Base-by-base conservation (phyloP, 1,140 invertebrate species). In the Dendrolimus kikuchii region DNA sequence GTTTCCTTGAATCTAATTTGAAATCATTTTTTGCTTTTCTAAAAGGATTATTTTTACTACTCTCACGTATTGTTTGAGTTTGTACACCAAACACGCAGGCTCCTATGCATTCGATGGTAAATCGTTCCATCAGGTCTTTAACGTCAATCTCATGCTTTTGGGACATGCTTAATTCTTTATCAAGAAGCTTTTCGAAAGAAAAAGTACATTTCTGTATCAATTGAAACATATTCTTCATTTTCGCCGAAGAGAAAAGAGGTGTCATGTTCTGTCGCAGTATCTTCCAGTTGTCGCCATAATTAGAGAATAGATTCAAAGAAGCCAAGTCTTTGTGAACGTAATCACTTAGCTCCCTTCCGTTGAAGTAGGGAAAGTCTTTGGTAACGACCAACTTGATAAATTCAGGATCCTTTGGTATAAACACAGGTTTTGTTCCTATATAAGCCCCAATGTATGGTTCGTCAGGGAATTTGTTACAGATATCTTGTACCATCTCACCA, bases 181-280 rank as follows among this genome's bases (percentile, higher is more conserved):
- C 59, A 0, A 89, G 50, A 4, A 77, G 51, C 4, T 58, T 51
- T 10, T 77, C 71, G 2, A 91, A 62, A 36, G 80, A 64, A 0
- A 74, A 38, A 0, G 68, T 63, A 41, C 90, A 86, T 7, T 78
- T 59, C 0, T 74, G 38, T 52, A 90, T 86, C 2, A 87, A 59
- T 3, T 84, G 65, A 58, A 88, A 88, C 87, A 92, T 91, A 36
- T 81, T 80, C 69, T 87, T 90, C 53, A 92, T 86, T 76, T 92
- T 92, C 4, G 85, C 76, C 4, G 88, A 76, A 2, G 90, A 89
- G 67, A 92, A 92, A 5, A 89, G 83, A 5, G 91, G 90, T 7
- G 88, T 89, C 44, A 91, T 68, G 50, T 91, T 90, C 9, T 79
- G 70, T 39, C 91, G 71, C 5, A 91, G 57, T 4, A 87, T 68